phyloP scores from a whole-genome alignment of 2,888 invertebrate species.

The Andrena bicolor region DNA sequence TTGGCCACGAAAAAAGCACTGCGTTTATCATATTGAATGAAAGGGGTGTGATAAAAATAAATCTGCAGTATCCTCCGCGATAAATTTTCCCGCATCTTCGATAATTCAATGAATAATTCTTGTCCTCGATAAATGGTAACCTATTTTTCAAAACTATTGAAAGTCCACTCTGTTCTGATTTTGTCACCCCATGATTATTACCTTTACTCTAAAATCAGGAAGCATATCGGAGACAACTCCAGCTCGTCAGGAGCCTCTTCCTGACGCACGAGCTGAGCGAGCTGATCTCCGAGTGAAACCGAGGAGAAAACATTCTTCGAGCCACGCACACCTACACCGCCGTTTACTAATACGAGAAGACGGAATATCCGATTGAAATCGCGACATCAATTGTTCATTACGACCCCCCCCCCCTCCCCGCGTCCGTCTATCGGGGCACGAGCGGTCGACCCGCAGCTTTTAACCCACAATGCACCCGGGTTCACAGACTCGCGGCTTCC shows the following conservation, averaged over 20 bases:
- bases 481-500: constrained; percentile 7
- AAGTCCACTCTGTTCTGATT: no score
- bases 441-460: constrained; percentile 37
- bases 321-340: constrained; percentile 22
- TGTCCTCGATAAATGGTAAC: no score
- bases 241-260: not conserved
- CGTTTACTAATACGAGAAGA: constrained; percentile 22
- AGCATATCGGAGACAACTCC: not conserved
- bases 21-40: no score
- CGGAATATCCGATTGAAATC: constrained; percentile 55
- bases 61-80: no score
- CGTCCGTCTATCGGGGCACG: constrained; percentile 11
- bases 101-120: not conserved
- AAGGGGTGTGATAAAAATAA: no score
- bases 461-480: constrained; percentile 29
- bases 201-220: not conserved
- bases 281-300: constrained; percentile 24
- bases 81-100: no score
- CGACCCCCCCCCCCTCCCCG: not conserved
- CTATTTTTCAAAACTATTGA: no score
- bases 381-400: constrained; percentile 57
- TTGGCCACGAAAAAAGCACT: no score
- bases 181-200: not conserved
- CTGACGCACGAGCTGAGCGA: not conserved
- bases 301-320: constrained; percentile 41